A percentile compares a stretch with the other conserved stretches of the same genome.
Evolutionary conservation across 2,888 invertebrate genomes (phyloP).

Genomic region (Ypsolopha scabrella): DNA sequence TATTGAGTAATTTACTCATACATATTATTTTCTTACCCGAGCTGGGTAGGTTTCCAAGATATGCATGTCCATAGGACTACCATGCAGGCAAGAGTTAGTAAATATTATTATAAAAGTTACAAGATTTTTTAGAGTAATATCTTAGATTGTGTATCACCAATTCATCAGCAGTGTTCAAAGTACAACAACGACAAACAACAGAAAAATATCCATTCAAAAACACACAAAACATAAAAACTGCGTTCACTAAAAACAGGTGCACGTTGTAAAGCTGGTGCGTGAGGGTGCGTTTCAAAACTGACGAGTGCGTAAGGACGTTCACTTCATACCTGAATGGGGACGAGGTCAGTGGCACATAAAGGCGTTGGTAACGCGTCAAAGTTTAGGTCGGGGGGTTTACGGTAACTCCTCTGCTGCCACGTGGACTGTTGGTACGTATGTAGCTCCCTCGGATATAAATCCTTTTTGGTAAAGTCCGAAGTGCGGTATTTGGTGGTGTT

Average conservation of each 20-base stretch:
- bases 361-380: constrained; percentile 64
- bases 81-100: background rate
- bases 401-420: constrained; percentile 72
- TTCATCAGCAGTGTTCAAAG: constrained; percentile 8
- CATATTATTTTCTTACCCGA: too few relatives aligned
- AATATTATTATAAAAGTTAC: background rate
- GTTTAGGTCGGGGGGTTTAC: constrained; percentile 68
- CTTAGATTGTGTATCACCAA: background rate
- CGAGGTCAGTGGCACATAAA: constrained; percentile 62
- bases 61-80: background rate
- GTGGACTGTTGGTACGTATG: constrained; percentile 77
- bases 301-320: constrained; percentile 40
- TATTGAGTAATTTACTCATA: background rate
- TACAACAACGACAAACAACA: constrained; percentile 10
- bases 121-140: background rate
- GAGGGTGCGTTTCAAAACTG: constrained; percentile 3
- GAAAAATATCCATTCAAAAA: constrained; percentile 9
- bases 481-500: constrained; percentile 61
- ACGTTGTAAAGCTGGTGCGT: constrained; percentile 49
- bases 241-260: constrained; percentile 40
- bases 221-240: constrained; percentile 30
- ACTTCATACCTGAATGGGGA: constrained; percentile 64
- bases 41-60: background rate
- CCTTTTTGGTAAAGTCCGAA: constrained; percentile 65
- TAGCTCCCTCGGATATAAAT: constrained; percentile 67